Base-by-base conservation (phyloP, 2,888 invertebrate genomes). In the Poecilus cupreus region DNA sequence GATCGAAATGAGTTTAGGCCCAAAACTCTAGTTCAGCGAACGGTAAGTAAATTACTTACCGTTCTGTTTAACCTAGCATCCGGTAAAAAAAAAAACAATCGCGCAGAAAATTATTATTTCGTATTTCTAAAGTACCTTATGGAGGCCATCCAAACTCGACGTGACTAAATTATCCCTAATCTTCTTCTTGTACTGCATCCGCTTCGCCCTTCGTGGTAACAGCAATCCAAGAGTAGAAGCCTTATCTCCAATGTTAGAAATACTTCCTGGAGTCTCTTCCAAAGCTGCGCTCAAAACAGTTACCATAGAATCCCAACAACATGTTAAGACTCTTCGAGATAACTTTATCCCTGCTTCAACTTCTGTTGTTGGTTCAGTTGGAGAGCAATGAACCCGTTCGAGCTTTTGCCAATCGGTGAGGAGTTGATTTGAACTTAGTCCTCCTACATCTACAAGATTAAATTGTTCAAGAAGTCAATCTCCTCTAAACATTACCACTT, bases 261-360 rank as follows among this genome's bases (percentile, higher is more conserved):
- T 78, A 87, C 89, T 18, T 60, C 89, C 89, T 51, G 86, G 87
- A 82, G 87, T 88, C 83, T 89, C 94, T 0, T 93, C 93, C 77
- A 96, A 89, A 0, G 96, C 94, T 0, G 94, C 94, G 60, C 97
- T 96, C 13, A 98, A 89, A 0, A 98, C 96, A 13, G 95, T 94
- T 82, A 98, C 94, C 92, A 97, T 95, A 0, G 96, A 96, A 46
- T 95, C 94, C 98, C 98, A 98, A 86, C 97, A 97, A 85, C 96
- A 96, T 0, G 96, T 96, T 72, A 98, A 88, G 39, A 98, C 93
- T 81, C 95, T 91, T 85, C 95, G 91, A 0, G 95, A 94, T 86
- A 95, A 90, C 84, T 95, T 94, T 32, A 94, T 92, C 84, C 96
- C 96, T 0, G 96, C 96, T 86, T 95, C 95, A 11, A 94, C 92